A percentile compares a stretch with the other conserved stretches of the same genome.
Evolutionary conservation across 2,797 vertebrate genomes (phyloP).

Genomic region (Alectoris magna): DNA sequence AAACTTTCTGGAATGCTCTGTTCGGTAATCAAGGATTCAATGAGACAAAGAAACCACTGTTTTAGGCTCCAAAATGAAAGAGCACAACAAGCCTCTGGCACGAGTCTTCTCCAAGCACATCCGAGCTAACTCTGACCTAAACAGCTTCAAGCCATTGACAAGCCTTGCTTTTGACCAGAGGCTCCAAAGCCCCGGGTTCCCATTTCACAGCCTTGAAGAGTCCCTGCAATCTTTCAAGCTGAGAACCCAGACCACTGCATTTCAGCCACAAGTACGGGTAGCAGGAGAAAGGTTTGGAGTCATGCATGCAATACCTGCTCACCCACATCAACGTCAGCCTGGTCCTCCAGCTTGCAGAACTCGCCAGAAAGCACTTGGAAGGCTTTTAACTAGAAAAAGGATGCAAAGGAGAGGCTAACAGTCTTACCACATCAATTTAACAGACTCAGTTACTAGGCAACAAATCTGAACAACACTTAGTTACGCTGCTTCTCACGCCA

Average conservation of each 20-base stretch:
- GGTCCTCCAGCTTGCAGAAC: background rate
- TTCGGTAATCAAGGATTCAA: background rate
- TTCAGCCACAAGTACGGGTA: background rate
- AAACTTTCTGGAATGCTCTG: background rate
- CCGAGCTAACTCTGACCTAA: background rate
- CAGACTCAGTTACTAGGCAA: background rate
- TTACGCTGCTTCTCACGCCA: background rate
- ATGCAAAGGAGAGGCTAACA: background rate
- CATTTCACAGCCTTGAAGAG: background rate
- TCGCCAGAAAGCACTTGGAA: background rate
- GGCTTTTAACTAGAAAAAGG: background rate
- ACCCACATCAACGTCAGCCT: accelerated
- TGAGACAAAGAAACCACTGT: background rate
- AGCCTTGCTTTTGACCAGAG: background rate
- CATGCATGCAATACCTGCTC: background rate
- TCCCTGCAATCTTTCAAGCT: background rate
- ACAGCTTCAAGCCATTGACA: background rate
- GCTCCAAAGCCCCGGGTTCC: background rate
- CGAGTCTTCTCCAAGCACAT: background rate
- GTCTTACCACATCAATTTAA: background rate
- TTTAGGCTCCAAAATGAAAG: background rate
- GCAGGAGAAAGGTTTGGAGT: background rate
- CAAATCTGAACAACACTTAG: background rate
- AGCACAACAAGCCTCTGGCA: background rate
- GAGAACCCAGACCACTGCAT: background rate